These are phyloP conservation scores for Damaliscus lunatus DNA, from an alignment of 2,113 vertebrate species.

Conservation along the genomic window DNA sequence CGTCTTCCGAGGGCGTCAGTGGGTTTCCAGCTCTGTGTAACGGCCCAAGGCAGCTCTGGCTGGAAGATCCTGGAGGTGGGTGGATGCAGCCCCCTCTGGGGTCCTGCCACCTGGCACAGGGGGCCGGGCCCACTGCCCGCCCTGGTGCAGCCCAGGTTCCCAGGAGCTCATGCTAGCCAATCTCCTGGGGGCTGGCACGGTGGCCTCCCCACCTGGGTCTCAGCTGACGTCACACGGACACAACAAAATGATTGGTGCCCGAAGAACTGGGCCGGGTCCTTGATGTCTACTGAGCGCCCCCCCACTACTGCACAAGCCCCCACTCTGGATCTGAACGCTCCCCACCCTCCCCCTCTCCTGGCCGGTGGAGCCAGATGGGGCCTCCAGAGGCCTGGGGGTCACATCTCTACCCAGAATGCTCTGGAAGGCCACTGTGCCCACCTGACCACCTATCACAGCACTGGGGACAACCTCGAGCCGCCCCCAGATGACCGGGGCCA, in stretches of 20 bases:
- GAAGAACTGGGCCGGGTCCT: rapidly evolving
- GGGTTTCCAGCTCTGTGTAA: rapidly evolving
- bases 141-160: not conserved
- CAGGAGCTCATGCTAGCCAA: not conserved
- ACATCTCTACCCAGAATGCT: not conserved
- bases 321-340: not conserved
- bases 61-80: not conserved
- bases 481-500: not conserved
- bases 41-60: rapidly evolving
- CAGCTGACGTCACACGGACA: rapidly evolving
- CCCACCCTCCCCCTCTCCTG: rapidly evolving
- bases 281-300: rapidly evolving
- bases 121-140: rapidly evolving
- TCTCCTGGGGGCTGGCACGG: rapidly evolving
- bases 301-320: not conserved
- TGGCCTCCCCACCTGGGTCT: not conserved
- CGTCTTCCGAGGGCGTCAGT: not conserved
- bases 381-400: not conserved
- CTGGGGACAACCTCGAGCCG: not conserved
- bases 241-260: rapidly evolving
- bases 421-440: not conserved
- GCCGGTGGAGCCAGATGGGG: not conserved
- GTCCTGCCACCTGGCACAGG: not conserved
- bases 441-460: not conserved
- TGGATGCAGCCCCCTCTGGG: rapidly evolving